Evolutionary conservation across 1,140 invertebrate species (phyloP).

Genomic region (Drosophila punjabiensis): DNA sequence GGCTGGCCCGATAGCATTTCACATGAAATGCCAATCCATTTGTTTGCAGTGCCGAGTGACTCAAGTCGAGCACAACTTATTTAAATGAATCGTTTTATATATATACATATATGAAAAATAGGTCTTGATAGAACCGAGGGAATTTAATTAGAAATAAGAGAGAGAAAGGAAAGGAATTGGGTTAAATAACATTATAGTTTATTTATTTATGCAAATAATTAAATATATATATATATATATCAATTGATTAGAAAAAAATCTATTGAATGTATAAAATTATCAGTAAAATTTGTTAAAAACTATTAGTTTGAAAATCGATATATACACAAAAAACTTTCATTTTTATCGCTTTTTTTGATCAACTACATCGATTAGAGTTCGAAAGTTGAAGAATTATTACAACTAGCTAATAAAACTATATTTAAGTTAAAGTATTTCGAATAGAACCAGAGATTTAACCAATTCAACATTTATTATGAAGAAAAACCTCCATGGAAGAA

Average conservation of each 20-base stretch:
- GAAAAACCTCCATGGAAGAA: no score
- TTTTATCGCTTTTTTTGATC: no score
- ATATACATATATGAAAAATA: neutral
- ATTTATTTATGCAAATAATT: neutral
- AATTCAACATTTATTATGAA: no score
- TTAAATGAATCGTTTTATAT: conserved; percentile 7
- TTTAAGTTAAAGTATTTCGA: no score
- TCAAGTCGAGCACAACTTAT: conserved; percentile 4
- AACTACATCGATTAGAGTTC: no score
- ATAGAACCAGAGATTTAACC: no score
- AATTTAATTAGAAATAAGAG: neutral
- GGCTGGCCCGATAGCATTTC: conserved; percentile 42
- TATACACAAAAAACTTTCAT: no score
- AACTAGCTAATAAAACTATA: no score
- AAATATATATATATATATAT: neutral
- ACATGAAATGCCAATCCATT: conserved; percentile 44
- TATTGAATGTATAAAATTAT: no score
- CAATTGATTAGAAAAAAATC: neutral
- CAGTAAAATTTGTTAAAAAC: neutral
- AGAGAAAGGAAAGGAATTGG: neutral
- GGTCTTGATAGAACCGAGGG: neutral
- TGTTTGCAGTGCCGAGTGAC: conserved; percentile 14
- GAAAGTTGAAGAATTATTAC: no score
- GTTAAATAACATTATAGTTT: neutral
- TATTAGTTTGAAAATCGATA: no score